Base-by-base conservation (phyloP, 2,888 invertebrate genomes). In the Gymnocheta viridis region DNA sequence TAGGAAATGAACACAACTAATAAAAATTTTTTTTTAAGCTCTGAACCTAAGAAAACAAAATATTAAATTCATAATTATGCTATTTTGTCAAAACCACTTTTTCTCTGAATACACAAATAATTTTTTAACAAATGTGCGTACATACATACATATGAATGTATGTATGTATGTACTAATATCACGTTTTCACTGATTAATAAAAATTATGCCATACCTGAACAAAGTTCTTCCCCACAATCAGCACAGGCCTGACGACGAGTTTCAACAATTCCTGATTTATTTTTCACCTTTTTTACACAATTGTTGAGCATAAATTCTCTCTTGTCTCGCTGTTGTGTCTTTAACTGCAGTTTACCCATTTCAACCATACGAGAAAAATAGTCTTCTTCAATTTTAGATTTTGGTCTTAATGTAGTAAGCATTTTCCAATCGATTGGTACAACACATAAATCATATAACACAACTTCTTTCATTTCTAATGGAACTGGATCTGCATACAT, bases 371-470 rank as follows among this genome's bases (percentile, higher is more conserved):
- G 96, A 85, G 96, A 96, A 90, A 96, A 98, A 92, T 96, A 96
- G 89, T 97, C 96, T 92, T 98, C 97, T 88, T 98, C 98, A 27
- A 94, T 92, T 88, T 96, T 96, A 35, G 94, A 94, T 91, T 97
- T 97, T 0, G 98, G 98, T 87, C 97, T 93, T 32, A 96, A 91
- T n/a, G 96, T 95, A 14, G 98, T 98, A 77, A 98, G 93, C 98
- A 98, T 98, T 91, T 96, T 95, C 98, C 98, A 98, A 90, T 97
- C 97, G 84, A 98, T 98, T 44, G 96, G 95, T 19, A 98, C 97
- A 10, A 95, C 94, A 88, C 96, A 96, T 64, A 98, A 92, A 88
- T 98, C 97, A 87, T 89, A 88, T 0, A 92, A 87, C 2, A 89
- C 87, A 56, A 92, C 88, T 35, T 89, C 89, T 82, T 90, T 94